A percentile compares a stretch with the other conserved stretches of the same genome.
These are phyloP conservation scores for Pelochelys cantorii DNA, from an alignment of 2,797 vertebrate genomes.

Conservation along the genomic window DNA sequence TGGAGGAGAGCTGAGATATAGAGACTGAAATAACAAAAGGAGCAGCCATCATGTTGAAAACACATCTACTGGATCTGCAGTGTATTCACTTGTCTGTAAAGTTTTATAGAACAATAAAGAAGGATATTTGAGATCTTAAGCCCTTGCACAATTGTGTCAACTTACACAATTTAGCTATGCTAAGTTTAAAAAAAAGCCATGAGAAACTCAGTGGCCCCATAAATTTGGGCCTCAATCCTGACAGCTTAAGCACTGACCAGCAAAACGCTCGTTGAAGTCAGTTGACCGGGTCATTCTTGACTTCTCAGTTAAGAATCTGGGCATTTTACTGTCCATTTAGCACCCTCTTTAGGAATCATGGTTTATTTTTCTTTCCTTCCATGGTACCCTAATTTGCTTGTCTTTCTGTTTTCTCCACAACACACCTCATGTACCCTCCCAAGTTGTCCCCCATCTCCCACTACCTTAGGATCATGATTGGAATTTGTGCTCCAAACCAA, in stretches of 20 bases:
- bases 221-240: constrained; percentile 8
- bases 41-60: constrained; percentile 44
- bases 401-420: background rate
- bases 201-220: constrained; percentile 8
- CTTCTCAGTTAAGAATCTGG: background rate
- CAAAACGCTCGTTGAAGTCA: accelerated
- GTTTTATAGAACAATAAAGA: constrained; percentile 13
- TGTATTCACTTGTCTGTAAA: background rate
- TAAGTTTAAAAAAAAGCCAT: background rate
- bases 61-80: constrained; percentile 45
- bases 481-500: background rate
- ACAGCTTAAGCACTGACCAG: background rate
- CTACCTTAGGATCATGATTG: background rate
- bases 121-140: background rate
- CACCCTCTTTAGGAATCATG: background rate
- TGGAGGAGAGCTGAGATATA: constrained; percentile 2
- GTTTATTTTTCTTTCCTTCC: background rate
- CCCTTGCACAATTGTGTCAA: background rate
- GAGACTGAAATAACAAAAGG: constrained; percentile 56
- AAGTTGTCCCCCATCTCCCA: background rate
- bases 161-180: constrained; percentile 1
- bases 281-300: background rate
- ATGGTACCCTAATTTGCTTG: background rate
- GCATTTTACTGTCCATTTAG: background rate
- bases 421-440: background rate